Conservation (phyloP, 2,113 vertebrate species). For the Perca flavescens region DNA sequence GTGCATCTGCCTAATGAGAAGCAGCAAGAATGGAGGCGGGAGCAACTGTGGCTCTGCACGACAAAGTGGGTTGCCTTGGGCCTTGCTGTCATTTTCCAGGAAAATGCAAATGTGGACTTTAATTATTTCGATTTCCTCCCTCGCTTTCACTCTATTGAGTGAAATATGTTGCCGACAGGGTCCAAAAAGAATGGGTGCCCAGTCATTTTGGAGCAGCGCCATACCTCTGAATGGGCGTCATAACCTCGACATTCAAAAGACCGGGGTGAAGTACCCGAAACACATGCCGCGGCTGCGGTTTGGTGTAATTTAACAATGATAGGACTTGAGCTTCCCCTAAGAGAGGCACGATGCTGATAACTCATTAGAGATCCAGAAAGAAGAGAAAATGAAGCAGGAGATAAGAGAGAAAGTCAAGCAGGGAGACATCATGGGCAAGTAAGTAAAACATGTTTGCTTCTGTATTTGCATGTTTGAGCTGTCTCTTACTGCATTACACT, state of each 20-base stretch:
- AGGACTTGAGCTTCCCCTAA: slow-evolving; percentile 35
- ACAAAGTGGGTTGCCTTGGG: slow-evolving; percentile 56
- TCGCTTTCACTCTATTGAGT: slow-evolving; percentile 31
- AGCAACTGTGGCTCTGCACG: slow-evolving; percentile 48
- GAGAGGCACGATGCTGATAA: slow-evolving; percentile 31
- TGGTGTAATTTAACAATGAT: slow-evolving; percentile 61
- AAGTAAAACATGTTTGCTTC: slow-evolving; percentile 33
- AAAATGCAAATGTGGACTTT: slow-evolving; percentile 72
- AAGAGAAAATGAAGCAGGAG: slow-evolving; percentile 18
- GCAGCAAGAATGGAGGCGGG: slow-evolving; percentile 55
- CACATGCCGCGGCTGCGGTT: slow-evolving; percentile 38
- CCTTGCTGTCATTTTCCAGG: slow-evolving; percentile 63
- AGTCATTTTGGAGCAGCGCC: slow-evolving; percentile 39
- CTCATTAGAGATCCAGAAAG: slow-evolving; percentile 58
- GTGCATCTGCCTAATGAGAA: slow-evolving; percentile 64
- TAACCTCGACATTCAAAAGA: slow-evolving; percentile 61
- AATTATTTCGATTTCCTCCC: slow-evolving; percentile 68
- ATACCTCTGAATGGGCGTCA: slow-evolving; percentile 51
- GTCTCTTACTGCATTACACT: slow-evolving; percentile 7
- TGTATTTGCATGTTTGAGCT: slow-evolving; percentile 26
- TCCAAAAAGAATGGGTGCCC: slow-evolving; percentile 31
- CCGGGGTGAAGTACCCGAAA: slow-evolving; percentile 48
- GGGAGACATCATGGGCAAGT: neutral
- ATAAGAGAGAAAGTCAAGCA: neutral
- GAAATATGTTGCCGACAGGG: slow-evolving; percentile 60